Conservation (phyloP, 2,113 vertebrate genomes). For the Callorhinus ursinus region DNA sequence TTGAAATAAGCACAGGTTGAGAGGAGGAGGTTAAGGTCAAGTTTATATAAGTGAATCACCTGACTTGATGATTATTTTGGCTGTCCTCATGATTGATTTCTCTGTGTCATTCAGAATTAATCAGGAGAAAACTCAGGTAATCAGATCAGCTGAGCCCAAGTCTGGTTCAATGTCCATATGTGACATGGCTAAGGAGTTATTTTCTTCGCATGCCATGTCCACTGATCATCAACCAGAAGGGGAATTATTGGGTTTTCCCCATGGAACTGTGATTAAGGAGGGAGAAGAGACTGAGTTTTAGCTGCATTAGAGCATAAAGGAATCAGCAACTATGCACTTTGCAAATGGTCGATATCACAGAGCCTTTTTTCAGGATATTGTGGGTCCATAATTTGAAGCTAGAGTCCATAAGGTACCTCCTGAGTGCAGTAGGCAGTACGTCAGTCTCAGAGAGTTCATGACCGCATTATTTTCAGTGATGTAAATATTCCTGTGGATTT, state of each 20-base stretch:
- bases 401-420: not conserved
- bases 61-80: constrained; percentile 70
- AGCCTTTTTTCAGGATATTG: not conserved
- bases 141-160: constrained; percentile 57
- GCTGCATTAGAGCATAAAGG: not conserved
- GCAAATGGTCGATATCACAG: not conserved
- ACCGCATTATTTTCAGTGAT: not conserved
- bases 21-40: constrained; percentile 63
- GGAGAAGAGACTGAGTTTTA: not conserved
- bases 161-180: constrained; percentile 43
- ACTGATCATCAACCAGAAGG: constrained; percentile 58
- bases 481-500: not conserved
- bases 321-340: not conserved
- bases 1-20: constrained; percentile 25
- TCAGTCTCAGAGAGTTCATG: not conserved
- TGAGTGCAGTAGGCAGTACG: not conserved
- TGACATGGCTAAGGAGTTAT: constrained; percentile 57
- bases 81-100: constrained; percentile 72
- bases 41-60: constrained; percentile 69
- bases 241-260: not conserved
- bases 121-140: constrained; percentile 70
- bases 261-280: not conserved
- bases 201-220: constrained; percentile 71
- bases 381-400: not conserved
- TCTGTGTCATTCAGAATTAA: constrained; percentile 74